phyloP scores from a whole-genome alignment of 2,113 vertebrate species.

The Platysternon megacephalum region DNA sequence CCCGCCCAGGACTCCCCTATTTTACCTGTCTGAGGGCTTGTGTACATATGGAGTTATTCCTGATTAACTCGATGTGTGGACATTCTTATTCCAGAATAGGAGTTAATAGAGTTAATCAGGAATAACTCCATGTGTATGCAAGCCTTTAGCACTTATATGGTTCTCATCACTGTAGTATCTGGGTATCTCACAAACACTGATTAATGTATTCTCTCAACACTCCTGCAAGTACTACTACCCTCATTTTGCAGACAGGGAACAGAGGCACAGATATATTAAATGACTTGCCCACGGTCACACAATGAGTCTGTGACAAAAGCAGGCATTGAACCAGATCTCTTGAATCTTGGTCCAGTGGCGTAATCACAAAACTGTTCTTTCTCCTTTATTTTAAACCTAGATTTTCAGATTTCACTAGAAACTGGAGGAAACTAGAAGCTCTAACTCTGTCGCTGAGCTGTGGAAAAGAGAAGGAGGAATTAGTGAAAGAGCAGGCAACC shows the following conservation, averaged over 20 bases:
- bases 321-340: not conserved
- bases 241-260: not conserved
- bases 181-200: not conserved
- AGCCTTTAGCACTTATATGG: not conserved
- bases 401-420: not conserved
- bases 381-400: not conserved
- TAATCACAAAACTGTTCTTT: constrained; percentile 22
- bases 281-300: constrained; percentile 52
- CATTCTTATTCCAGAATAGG: not conserved
- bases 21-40: constrained; percentile 22
- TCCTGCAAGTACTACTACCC: not conserved
- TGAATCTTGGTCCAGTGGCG: not conserved
- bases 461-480: not conserved
- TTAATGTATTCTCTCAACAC: not conserved
- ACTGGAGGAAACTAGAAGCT: not conserved
- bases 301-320: not conserved
- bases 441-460: fast-evolving
- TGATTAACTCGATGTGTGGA: not conserved
- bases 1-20: not conserved
- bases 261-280: not conserved
- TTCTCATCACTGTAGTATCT: not conserved
- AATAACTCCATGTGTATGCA: not conserved
- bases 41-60: constrained; percentile 36
- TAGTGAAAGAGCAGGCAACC: not conserved
- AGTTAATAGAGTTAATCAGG: not conserved